These are phyloP conservation scores for Spondyliosoma cantharus DNA, from an alignment of 2,797 vertebrate species.

Conservation along the genomic window DNA sequence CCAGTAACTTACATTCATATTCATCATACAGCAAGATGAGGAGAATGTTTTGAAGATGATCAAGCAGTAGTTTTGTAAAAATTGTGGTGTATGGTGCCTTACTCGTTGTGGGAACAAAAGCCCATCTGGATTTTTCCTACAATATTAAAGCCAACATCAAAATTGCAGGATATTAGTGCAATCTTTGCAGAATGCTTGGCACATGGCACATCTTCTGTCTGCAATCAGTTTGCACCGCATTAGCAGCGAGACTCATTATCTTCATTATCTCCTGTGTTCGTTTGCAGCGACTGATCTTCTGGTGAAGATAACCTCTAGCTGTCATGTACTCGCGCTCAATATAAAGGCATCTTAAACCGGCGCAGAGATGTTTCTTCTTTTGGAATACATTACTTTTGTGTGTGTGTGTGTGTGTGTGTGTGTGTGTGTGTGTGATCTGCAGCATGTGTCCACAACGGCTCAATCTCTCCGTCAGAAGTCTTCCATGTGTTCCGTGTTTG, in stretches of 20 bases:
- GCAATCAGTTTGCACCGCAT: constrained; percentile 73
- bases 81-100: constrained; percentile 1
- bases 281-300: constrained; percentile 51
- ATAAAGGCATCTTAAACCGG: constrained; percentile 46
- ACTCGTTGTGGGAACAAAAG: constrained; percentile 45
- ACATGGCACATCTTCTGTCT: constrained; percentile 65
- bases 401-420: constrained; percentile 12
- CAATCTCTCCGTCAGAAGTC: constrained; percentile 55
- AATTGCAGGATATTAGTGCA: constrained; percentile 67
- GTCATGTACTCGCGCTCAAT: constrained; percentile 40
- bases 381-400: constrained; percentile 28
- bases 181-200: constrained; percentile 70
- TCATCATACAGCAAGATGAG: constrained; percentile 15
- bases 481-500: constrained; percentile 61
- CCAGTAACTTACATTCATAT: constrained; percentile 38
- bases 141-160: constrained; percentile 54
- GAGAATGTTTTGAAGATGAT: constrained; percentile 24
- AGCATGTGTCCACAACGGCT: constrained; percentile 59
- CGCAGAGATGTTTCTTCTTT: constrained; percentile 24
- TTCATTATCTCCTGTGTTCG: constrained; percentile 54
- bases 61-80: constrained; percentile 25
- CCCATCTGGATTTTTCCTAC: constrained; percentile 64
- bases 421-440: constrained; percentile 25
- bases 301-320: constrained; percentile 48
- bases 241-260: constrained; percentile 56